These are phyloP conservation scores for Zhuqinia jingwanae DNA, from an alignment of 2,888 invertebrate species.

Conservation along the genomic window DNA sequence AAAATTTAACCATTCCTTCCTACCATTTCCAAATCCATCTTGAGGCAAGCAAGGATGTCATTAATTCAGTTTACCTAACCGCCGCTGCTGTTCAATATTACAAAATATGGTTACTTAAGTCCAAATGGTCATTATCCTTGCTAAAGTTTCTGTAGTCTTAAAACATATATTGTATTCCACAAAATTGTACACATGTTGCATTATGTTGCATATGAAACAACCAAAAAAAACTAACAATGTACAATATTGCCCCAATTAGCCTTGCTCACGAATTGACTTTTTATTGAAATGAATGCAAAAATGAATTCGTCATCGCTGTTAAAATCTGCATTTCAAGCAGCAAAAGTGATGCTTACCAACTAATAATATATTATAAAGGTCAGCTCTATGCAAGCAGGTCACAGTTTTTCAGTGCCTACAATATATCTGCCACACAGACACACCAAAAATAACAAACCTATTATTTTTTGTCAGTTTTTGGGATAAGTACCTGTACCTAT, in stretches of 20 bases:
- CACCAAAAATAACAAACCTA: not conserved
- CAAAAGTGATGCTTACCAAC: constrained; percentile 9
- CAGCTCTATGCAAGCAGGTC: not conserved
- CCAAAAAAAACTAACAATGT: constrained; percentile 4
- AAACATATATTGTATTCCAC: not conserved
- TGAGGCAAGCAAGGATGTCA: constrained; percentile 32
- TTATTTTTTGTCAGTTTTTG: constrained; percentile 17
- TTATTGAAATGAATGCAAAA: constrained; percentile 34
- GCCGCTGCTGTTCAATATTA: constrained; percentile 13
- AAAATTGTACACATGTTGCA: not conserved
- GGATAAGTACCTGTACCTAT: not conserved
- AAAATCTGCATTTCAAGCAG: constrained; percentile 18
- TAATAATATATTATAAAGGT: constrained; percentile 15
- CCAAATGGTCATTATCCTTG: constrained; percentile 11
- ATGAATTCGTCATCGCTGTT: not conserved
- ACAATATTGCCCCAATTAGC: constrained; percentile 48
- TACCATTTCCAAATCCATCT: constrained; percentile 38
- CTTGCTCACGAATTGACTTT: constrained; percentile 41
- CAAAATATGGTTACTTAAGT: constrained; percentile 43
- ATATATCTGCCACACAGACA: too few relatives aligned
- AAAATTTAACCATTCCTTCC: not conserved
- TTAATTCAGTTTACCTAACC: constrained; percentile 42
- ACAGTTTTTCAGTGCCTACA: not conserved
- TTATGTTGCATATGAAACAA: not conserved
- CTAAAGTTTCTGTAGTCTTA: not conserved